Evolutionary conservation across 2,888 invertebrate species (phyloP).

Genomic region (Clusia tigrina): DNA sequence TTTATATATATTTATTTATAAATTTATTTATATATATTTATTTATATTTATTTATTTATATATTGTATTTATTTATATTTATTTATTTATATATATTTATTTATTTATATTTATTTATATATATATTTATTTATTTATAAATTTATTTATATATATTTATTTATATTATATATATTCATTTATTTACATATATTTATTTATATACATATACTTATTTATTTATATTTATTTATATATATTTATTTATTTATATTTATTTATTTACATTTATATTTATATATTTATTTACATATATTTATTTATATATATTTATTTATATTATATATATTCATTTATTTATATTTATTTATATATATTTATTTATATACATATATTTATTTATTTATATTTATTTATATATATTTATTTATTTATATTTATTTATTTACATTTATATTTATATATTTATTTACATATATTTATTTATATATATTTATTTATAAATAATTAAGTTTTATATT

Average conservation of each 20-base stretch:
- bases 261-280: background rate
- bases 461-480: slow-evolving; percentile 52
- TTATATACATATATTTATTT: slow-evolving; percentile 44
- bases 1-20: no score
- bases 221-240: background rate
- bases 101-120: slow-evolving; percentile 22
- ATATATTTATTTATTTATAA: no score
- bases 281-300: background rate
- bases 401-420: slow-evolving; percentile 20
- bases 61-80: no score
- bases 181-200: background rate
- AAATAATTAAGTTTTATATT: slow-evolving; percentile 43
- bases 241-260: background rate
- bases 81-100: no score
- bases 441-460: slow-evolving; percentile 28
- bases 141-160: no score
- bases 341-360: slow-evolving; percentile 34
- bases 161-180: background rate
- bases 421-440: slow-evolving; percentile 12
- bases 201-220: background rate
- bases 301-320: slow-evolving; percentile 10
- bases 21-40: no score
- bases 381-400: slow-evolving; percentile 32
- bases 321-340: slow-evolving; percentile 3
- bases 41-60: no score